These are phyloP conservation scores for Epiblema foenella DNA, from an alignment of 2,888 invertebrate species.

Conservation along the genomic window DNA sequence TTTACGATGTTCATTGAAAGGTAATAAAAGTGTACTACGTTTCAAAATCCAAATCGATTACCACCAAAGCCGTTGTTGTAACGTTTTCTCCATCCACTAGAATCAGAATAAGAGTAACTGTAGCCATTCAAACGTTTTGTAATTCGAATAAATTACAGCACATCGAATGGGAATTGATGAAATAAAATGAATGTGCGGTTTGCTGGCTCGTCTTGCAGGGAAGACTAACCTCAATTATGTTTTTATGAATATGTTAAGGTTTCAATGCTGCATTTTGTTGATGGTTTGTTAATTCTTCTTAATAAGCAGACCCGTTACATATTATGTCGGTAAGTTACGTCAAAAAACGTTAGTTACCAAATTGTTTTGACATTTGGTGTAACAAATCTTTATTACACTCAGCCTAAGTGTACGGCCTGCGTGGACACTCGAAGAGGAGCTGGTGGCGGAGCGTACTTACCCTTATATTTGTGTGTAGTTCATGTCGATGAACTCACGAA, in stretches of 20 bases:
- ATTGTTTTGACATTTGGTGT: too few relatives aligned
- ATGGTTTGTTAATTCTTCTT: neutral
- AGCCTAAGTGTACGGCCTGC: too few relatives aligned
- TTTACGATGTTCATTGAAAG: neutral
- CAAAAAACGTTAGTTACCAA: too few relatives aligned
- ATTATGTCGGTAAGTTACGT: too few relatives aligned
- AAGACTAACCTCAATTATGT: constrained; percentile 22
- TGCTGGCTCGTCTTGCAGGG: constrained; percentile 27
- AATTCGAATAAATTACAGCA: constrained; percentile 32
- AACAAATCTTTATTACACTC: too few relatives aligned
- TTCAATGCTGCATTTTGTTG: neutral
- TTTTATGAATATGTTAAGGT: constrained; percentile 4
- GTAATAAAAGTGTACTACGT: constrained; percentile 7
- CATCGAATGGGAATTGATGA: constrained; percentile 39
- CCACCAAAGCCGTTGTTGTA: constrained; percentile 29
- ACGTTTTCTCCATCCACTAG: constrained; percentile 16
- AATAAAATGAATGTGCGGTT: constrained; percentile 36
- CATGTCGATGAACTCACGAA: too few relatives aligned
- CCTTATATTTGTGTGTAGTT: too few relatives aligned
- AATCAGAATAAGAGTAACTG: constrained; percentile 22
- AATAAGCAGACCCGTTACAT: too few relatives aligned
- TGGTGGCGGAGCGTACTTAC: too few relatives aligned
- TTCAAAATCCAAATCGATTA: constrained; percentile 35
- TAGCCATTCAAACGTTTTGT: constrained; percentile 35
- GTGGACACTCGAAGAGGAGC: too few relatives aligned